Conservation (phyloP, 1,140 invertebrate species). For the Drosophila bifasciata region DNA sequence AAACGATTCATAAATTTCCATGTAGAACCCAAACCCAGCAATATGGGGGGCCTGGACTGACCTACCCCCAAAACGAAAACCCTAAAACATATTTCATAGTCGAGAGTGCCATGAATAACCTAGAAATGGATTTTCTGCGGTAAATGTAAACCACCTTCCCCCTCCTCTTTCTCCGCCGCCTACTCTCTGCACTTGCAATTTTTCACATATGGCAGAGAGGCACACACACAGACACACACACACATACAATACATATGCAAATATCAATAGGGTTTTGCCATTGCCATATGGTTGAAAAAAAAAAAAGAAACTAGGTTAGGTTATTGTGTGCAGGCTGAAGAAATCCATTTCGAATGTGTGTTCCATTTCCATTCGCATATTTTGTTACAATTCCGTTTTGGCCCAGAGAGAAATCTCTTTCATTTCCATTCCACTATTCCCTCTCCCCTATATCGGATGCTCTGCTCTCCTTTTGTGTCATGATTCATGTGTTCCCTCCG, state of each 20-base stretch:
- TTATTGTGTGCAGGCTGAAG: slow-evolving; percentile 36
- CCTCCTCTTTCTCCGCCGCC: no score
- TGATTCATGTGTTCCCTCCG: no score
- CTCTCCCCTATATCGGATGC: no score
- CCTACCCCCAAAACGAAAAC: slow-evolving; percentile 16
- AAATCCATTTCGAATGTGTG: slow-evolving; percentile 35
- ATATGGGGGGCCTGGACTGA: no score
- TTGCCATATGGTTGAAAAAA: slow-evolving; percentile 36
- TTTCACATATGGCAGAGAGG: slow-evolving; percentile 51
- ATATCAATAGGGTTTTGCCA: slow-evolving; percentile 52
- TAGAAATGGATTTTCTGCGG: slow-evolving; percentile 32
- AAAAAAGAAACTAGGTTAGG: slow-evolving; percentile 49
- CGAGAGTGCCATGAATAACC: slow-evolving; percentile 49
- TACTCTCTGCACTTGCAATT: slow-evolving; percentile 24
- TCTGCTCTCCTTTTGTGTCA: no score
- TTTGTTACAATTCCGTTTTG: slow-evolving; percentile 31
- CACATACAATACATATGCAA: slow-evolving; percentile 50
- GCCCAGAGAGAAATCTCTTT: slow-evolving; percentile 16
- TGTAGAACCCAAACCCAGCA: no score
- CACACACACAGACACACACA: no score
- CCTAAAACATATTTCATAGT: slow-evolving; percentile 50
- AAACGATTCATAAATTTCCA: slow-evolving; percentile 35
- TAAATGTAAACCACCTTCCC: slow-evolving; percentile 12
- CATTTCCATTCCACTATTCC: slow-evolving; percentile 1
- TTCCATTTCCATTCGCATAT: slow-evolving; percentile 31